phyloP scores from a whole-genome alignment of 2,113 vertebrate species.

The Psittacus erithacus region DNA sequence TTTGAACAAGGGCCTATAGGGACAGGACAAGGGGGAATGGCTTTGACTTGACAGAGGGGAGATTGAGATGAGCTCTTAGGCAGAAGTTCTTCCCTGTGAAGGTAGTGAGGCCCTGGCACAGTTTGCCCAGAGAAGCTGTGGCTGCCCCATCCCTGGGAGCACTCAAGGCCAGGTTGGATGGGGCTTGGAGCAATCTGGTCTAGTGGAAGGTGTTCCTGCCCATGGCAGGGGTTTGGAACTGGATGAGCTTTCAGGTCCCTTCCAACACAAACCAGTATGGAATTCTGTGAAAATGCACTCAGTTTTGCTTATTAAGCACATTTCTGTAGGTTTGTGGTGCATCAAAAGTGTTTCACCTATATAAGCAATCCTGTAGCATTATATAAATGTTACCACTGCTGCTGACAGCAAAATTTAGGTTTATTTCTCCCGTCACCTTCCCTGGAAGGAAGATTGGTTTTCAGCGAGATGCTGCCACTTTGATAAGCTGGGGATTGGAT shows the following conservation, averaged over 20 bases:
- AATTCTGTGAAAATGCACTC: background rate
- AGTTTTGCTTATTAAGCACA: background rate
- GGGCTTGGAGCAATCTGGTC: background rate
- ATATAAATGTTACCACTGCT: too few relatives aligned
- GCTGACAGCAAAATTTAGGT: background rate
- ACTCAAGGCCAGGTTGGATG: background rate
- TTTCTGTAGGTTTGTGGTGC: background rate
- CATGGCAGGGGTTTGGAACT: background rate
- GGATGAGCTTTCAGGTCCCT: background rate
- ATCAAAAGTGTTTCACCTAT: background rate
- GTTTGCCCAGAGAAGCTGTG: background rate
- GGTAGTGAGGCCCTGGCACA: too few relatives aligned
- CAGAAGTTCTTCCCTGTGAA: too few relatives aligned
- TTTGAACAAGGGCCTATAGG: too few relatives aligned
- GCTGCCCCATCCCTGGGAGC: background rate
- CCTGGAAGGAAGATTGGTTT: background rate
- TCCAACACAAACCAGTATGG: background rate
- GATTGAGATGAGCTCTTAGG: too few relatives aligned
- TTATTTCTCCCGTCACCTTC: background rate
- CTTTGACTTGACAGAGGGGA: too few relatives aligned
- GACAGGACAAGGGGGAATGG: too few relatives aligned
- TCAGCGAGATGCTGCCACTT: background rate
- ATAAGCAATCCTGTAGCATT: background rate
- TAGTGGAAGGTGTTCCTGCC: background rate
- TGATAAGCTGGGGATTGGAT: background rate